phyloP scores from a whole-genome alignment of 1,140 invertebrate species.

The Drosophila pallidifrons region DNA sequence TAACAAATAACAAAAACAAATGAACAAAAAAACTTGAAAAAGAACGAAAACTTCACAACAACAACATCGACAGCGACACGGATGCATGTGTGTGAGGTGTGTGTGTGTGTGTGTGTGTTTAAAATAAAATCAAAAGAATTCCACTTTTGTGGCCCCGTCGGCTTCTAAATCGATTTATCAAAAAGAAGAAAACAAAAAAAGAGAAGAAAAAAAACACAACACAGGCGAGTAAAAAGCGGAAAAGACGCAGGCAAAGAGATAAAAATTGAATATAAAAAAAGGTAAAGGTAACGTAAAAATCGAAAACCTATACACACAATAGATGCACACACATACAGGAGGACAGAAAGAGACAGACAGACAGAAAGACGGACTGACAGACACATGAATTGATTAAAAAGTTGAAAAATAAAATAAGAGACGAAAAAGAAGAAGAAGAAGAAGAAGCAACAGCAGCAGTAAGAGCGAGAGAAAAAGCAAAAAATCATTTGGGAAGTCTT shows the following conservation, averaged over 20 bases:
- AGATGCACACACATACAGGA: slow-evolving; percentile 62
- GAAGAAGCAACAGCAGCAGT: too few relatives aligned
- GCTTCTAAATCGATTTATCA: slow-evolving; percentile 83
- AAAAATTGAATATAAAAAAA: slow-evolving; percentile 78
- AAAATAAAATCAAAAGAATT: slow-evolving; percentile 80
- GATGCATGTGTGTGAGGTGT: slow-evolving; percentile 8
- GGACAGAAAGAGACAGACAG: slow-evolving; percentile 6
- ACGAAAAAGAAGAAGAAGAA: background rate
- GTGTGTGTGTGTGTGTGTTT: slow-evolving; percentile 33
- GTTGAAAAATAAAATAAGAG: slow-evolving; percentile 61
- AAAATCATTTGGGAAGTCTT: slow-evolving; percentile 41
- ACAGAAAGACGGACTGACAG: slow-evolving; percentile 33
- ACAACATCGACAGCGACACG: slow-evolving; percentile 45
- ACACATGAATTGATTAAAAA: slow-evolving; percentile 80
- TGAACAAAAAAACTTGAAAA: slow-evolving; percentile 45
- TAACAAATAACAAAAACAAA: slow-evolving; percentile 62
- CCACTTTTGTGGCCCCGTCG: slow-evolving; percentile 79
- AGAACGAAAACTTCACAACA: slow-evolving; percentile 52
- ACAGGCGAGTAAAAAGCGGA: slow-evolving; percentile 63
- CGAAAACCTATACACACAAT: slow-evolving; percentile 78
- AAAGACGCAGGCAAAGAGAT: slow-evolving; percentile 81
- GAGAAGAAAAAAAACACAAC: slow-evolving; percentile 33
- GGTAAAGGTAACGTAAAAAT: slow-evolving; percentile 79
- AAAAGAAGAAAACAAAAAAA: slow-evolving; percentile 59
- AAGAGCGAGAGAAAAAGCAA: slow-evolving; percentile 27